phyloP scores from a whole-genome alignment of 2,888 invertebrate species.

The Conomelus anceps region DNA sequence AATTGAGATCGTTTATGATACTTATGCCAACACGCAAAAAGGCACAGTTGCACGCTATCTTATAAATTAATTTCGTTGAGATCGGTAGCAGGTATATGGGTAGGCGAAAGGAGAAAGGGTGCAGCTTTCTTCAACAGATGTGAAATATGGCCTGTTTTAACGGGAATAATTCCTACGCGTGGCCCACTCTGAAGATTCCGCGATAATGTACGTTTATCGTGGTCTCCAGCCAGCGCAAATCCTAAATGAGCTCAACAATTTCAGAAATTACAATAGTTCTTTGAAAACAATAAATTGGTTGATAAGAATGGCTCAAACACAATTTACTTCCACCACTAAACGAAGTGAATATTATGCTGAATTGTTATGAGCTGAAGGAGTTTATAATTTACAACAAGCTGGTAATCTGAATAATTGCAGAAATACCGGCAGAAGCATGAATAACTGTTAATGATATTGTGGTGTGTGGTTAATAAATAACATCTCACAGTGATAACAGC shows the following conservation, averaged over 20 bases:
- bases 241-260: neutral
- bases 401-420: neutral
- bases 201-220: neutral
- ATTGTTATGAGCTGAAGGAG: neutral
- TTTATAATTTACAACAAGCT: neutral
- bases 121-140: neutral
- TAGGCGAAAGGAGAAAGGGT: neutral
- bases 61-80: neutral
- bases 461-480: too few species aligned
- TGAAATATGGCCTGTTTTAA: neutral
- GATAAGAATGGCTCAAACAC: neutral
- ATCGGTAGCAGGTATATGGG: neutral
- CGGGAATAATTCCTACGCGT: neutral
- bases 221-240: neutral
- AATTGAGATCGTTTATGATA: neutral
- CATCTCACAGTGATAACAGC: too few species aligned
- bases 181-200: neutral
- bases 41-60: neutral
- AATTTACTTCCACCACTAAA: neutral
- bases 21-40: neutral
- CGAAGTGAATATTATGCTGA: neutral
- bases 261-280: neutral
- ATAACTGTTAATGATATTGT: neutral
- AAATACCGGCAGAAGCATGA: neutral
- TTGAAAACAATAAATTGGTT: neutral